Evolutionary conservation across 2,888 invertebrate genomes (phyloP), one percentile per base, ranked within the genome.

Genomic region (Parascotia fuliginaria): DNA sequence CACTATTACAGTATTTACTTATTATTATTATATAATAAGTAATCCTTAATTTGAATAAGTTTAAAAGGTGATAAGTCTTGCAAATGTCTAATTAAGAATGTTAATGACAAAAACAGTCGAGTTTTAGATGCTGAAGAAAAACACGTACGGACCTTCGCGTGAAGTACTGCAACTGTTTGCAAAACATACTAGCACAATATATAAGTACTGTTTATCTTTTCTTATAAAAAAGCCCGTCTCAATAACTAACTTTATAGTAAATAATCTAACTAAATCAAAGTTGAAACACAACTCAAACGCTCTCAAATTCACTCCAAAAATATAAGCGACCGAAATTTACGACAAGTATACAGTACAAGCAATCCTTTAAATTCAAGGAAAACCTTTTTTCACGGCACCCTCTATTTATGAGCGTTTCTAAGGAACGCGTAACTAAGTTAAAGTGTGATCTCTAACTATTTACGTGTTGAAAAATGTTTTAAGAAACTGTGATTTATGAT

Each of bases 281-380:
- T 14, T 38, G 9, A 15, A 4, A 43, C 15, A 37, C 7, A 9
- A 27, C 12, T 11, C 13, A 29, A 13, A 16, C 42, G 51, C 52
- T 64, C 55, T 48, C 45, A 37, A 60, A 60, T 63, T 56, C 53
- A 64, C 63, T 70, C 62, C 53, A 58, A 62, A 68, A 56, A 60
- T 54, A 65, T 51, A 42, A 50, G 47, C 38, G 42, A 63, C 68
- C 67, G 58, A 80, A 79, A 85, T 85, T 85, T 84, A 85, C 77
- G 82, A 70, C 55, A 55, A 71, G 66, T 71, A 66, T 70, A 69
- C 57, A 55, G 13, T 38, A 48, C 38, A 29, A 19, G 9, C 27
- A 31, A 78, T 81, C 77, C 75, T 77, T 79, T 75, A 77, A 80
- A 79, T 76, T 77, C 70, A 53, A 58, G 62, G 69, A 77, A 82